Base-by-base conservation (phyloP, 2,113 vertebrate species). In the Mesoclemmys tuberculata region DNA sequence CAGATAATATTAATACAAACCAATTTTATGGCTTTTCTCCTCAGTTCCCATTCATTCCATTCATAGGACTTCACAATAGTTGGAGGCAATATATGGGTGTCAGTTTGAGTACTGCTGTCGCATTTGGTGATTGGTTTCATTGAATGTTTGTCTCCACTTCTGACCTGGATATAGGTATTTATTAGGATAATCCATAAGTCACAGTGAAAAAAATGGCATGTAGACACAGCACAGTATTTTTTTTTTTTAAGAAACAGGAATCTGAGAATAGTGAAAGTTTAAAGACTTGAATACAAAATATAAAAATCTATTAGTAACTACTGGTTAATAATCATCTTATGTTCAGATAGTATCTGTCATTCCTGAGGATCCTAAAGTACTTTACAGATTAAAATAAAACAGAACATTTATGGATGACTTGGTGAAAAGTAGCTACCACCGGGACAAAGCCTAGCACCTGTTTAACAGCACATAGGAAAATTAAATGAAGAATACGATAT, bases 1-100 rank as follows among this genome's bases (percentile, higher is more conserved):
- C 46, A 68, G 46, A 35, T 12, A 94, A 84, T 58, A 96, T 55
- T 84, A 78, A 92, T 97, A 98, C 98, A 96, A 95, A 99, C 99
- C 99, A 99, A 87, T 98, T 99, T 99, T 94, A 99, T 98, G 77
- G 99, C 99, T 98, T 99, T 99, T 96, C 99, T 98, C 94, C 99
- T 98, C 87, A 99, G 98, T 87, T 99, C 99, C 99, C 99, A 99
- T 97, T 99, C 99, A 82, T 99, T 99, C 99, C 99, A 99, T 92
- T 99, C 98, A 7, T 99, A 99, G 3, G 98, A 97, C 81, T 91
- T 98, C 87, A 98, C 98, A 38, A 99, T 98, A 94, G 98, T 99
- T 82, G 98, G 98, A 96, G 99, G 99, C 96, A 99, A 55, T 18
- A 99, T 98, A 82, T 99, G 99, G n/a, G 98, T 98, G 64, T 99